Base-by-base conservation (phyloP, 2,888 invertebrate genomes). In the Ichneumoninae sp. region DNA sequence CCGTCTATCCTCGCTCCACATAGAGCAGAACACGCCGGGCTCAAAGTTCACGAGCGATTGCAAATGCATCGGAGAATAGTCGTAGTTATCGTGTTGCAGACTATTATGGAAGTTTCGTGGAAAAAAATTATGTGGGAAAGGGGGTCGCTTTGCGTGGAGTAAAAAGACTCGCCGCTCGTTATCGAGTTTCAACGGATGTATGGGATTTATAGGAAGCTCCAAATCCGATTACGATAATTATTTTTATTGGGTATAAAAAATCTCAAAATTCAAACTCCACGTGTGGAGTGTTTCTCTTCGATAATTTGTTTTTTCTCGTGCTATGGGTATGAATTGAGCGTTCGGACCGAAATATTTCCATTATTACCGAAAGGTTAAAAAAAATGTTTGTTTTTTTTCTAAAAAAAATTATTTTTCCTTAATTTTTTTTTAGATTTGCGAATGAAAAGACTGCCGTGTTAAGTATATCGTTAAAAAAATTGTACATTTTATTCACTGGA, bases 41-140 rank as follows among this genome's bases (percentile, higher is more conserved):
- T 57, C 77, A 77, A 77, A 77, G 77, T 77, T 44, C 77, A 57
- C 26, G 8, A n/a, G 77, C 66, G 77, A 77, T 77, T 77, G 33
- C 44, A 30, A 40, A 5, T 44, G 57, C 57, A 44, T 60, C 54
- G 36, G 40, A 54, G 4, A 54, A 66, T 54, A 68, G 19, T 10
- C 2, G 52, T 19, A 22, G 8, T 47, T 74, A 36, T 75, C 36
- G 6, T 40, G n/a, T 40, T 40, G 40, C 10, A 6, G 33, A 63
- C 26, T 63, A 50, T 63, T 74, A 10, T 33, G 6, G 13, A 50
- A 26, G 22, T 54, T 36, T 40, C 33, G 5, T 54, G 40, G 16
- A 36, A 22, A 36, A 26, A 57, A 57, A 26, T 13, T 7, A n/a
- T n/a, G 44, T 10, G 5, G 8, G 3, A 60, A 73, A 44, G 36